Base-by-base conservation (phyloP, 2,888 invertebrate species). In the Dryocosmus kuriphilus region DNA sequence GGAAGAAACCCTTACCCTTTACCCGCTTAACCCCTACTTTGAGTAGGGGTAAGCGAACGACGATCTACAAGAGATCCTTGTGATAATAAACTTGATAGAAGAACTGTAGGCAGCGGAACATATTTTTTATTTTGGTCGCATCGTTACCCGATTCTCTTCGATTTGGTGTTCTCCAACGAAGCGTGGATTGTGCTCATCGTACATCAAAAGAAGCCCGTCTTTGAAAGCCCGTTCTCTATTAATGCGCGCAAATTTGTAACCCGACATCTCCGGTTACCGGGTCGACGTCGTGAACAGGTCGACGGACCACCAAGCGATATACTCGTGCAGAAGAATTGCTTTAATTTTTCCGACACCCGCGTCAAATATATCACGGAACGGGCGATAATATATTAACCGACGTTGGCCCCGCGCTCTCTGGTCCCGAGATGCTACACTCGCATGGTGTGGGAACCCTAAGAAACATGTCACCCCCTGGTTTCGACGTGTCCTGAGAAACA, bases 201-300 rank as follows among this genome's bases (percentile, higher is more conserved):
- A 79, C 76, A 75, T 77, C 74, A 79, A 79, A 79, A 81, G 82
- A 78, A 77, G 78, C 74, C 79, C 74, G 79, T 80, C 83, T 81
- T 83, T 79, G 81, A 80, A 81, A 80, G 77, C 38, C 80, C 38
- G 78, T 84, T 83, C 83, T 86, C 87, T 89, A 90, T 90, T 90
- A 90, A 90, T 90, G 89, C 86, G 86, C 85, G 85, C 88, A 89
- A 89, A 90, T 90, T 91, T 90, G 88, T 90, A 91, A 89, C 88
- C 89, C 86, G 85, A 83, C 86, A 85, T 91, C 90, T 91, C 90
- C 89, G 90, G 89, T 91, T 91, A 91, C 90, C 86, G 82, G 61
- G 75, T 80, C 80, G 79, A 78, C 77, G 77, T 79, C 77, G 79
- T 76, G 81, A 81, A 81, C 77, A 80, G 81, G 80, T 79, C 80